Conservation (phyloP, 2,888 invertebrate species). For the Drosophila ochracea region DNA sequence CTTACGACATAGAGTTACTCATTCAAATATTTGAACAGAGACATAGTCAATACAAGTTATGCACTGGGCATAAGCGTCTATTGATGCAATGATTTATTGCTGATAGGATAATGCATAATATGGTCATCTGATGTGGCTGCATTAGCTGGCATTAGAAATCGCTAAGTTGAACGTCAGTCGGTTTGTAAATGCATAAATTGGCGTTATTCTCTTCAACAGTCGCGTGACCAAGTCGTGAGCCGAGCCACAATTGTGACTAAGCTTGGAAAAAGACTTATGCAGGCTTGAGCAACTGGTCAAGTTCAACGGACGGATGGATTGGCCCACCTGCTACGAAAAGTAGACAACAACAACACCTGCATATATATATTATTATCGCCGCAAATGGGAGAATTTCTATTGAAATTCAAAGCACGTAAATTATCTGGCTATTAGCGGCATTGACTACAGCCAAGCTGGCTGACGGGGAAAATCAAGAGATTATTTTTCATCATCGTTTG, state of each 20-base stretch:
- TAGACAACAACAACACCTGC: constrained; percentile 9
- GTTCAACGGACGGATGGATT: background rate
- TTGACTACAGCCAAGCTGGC: constrained; percentile 26
- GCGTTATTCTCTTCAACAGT: constrained; percentile 11
- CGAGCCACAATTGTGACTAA: constrained; percentile 28
- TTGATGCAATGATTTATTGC: constrained; percentile 1
- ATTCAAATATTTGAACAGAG: background rate
- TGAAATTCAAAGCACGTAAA: constrained; percentile 47
- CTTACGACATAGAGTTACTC: background rate
- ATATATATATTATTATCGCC: background rate
- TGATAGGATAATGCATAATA: constrained; percentile 11
- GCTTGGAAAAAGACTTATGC: constrained; percentile 1
- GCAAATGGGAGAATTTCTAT: constrained; percentile 42
- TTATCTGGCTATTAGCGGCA: constrained; percentile 40
- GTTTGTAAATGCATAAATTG: background rate
- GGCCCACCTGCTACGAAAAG: constrained; percentile 5
- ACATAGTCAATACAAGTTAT: background rate
- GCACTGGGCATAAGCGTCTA: background rate
- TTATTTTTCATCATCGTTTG: constrained; percentile 16
- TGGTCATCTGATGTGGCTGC: background rate
- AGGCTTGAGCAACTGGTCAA: background rate
- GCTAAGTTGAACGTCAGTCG: background rate
- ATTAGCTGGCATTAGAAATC: background rate
- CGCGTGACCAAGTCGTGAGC: constrained; percentile 23
- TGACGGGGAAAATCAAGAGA: constrained; percentile 48